Evolutionary conservation across 2,888 invertebrate species (phyloP).

Genomic region (Nineta flava): DNA sequence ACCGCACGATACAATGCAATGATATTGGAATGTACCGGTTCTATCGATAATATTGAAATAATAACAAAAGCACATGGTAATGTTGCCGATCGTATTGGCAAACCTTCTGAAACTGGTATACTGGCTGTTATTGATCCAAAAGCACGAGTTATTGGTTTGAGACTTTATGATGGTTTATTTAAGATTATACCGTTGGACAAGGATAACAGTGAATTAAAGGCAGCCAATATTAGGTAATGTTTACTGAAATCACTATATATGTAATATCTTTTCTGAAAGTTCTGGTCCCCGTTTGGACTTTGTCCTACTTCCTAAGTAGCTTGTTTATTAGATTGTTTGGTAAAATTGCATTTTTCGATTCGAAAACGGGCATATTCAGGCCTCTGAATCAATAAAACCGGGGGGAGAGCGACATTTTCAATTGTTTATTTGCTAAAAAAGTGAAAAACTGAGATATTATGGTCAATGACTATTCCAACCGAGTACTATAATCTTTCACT

Average conservation of each 20-base stretch:
- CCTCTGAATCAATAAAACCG: too few relatives aligned
- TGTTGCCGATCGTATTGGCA: slow-evolving; percentile 87
- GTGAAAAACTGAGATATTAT: too few relatives aligned
- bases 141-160: slow-evolving; percentile 84
- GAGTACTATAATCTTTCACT: too few relatives aligned
- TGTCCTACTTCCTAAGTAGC: too few relatives aligned
- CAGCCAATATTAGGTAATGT: slow-evolving; percentile 56
- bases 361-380: too few relatives aligned
- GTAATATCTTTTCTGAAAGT: background rate
- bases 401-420: too few relatives aligned
- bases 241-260: background rate
- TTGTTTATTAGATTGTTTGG: too few relatives aligned
- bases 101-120: slow-evolving; percentile 90
- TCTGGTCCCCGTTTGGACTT: too few relatives aligned
- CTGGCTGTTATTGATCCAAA: slow-evolving; percentile 93
- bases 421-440: too few relatives aligned
- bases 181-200: slow-evolving; percentile 94
- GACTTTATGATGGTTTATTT: slow-evolving; percentile 91
- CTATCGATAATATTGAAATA: slow-evolving; percentile 74
- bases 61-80: slow-evolving; percentile 93
- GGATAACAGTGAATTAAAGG: slow-evolving; percentile 85
- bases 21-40: slow-evolving; percentile 75
- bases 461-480: too few relatives aligned
- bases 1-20: slow-evolving; percentile 93
- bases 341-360: too few relatives aligned